phyloP scores from a whole-genome alignment of 2,888 invertebrate genomes.

The Brenthis hecate region DNA sequence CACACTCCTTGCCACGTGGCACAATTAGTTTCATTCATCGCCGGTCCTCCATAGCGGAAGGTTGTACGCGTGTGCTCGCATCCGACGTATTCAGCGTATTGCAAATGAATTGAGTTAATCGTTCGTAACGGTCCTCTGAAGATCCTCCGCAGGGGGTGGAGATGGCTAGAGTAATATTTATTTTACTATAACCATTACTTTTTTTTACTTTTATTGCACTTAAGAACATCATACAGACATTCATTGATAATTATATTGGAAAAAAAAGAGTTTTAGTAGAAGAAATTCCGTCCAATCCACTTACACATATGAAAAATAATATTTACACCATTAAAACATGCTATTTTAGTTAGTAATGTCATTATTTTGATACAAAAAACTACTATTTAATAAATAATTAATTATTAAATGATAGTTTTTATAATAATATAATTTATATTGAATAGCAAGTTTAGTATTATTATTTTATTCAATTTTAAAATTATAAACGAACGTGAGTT shows the following conservation, averaged over 20 bases:
- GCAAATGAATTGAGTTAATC: slow-evolving; percentile 72
- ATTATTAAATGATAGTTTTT: too few relatives aligned
- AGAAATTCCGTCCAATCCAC: too few relatives aligned
- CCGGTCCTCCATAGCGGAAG: slow-evolving; percentile 49
- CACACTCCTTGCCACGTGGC: slow-evolving; percentile 66
- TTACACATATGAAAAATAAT: too few relatives aligned
- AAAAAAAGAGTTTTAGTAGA: too few relatives aligned
- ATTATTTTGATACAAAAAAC: too few relatives aligned
- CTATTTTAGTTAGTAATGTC: too few relatives aligned
- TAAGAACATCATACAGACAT: too few relatives aligned
- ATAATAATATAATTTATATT: too few relatives aligned
- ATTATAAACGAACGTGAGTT: neutral
- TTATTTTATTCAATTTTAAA: neutral
- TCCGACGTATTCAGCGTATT: slow-evolving; percentile 56
- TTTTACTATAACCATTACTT: slow-evolving; percentile 18
- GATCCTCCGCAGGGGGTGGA: slow-evolving; percentile 30
- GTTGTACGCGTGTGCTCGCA: slow-evolving; percentile 49
- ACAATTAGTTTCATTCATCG: slow-evolving; percentile 74
- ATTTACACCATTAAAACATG: too few relatives aligned
- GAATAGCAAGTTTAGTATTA: neutral
- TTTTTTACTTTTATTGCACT: neutral
- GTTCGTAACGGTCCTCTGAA: slow-evolving; percentile 48
- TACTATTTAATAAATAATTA: too few relatives aligned
- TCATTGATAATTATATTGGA: too few relatives aligned
- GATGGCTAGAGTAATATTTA: slow-evolving; percentile 34